Percentiles rank a stretch among this genome's conserved stretches.
phyloP scores from a whole-genome alignment of 2,888 invertebrate species.

The Maniola hyperantus region DNA sequence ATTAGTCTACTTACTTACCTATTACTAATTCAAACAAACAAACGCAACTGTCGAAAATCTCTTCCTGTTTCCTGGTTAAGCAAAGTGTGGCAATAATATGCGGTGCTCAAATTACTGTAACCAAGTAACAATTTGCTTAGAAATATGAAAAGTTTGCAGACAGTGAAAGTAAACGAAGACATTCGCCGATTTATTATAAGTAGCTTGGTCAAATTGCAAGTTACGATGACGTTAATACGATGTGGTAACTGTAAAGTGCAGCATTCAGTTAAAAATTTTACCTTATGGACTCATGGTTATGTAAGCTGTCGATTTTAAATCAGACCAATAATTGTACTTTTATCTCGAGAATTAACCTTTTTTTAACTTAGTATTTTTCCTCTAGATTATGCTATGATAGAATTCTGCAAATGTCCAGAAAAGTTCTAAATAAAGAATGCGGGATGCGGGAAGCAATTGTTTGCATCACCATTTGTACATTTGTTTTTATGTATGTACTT shows the following conservation, averaged over 20 bases:
- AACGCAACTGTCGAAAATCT: conserved; percentile 3
- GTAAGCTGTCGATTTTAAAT: background rate
- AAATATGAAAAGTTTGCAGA: conserved; percentile 36
- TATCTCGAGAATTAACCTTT: background rate
- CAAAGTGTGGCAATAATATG: conserved; percentile 21
- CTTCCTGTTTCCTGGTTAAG: conserved; percentile 19
- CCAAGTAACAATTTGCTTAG: conserved; percentile 25
- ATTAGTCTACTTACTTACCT: background rate
- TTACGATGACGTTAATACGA: conserved; percentile 18
- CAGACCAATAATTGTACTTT: background rate
- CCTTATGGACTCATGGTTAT: background rate
- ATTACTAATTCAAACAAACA: background rate
- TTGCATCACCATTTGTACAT: too few relatives aligned
- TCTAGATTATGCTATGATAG: too few relatives aligned
- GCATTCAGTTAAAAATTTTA: background rate
- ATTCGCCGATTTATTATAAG: conserved; percentile 16
- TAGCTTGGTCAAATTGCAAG: conserved; percentile 20
- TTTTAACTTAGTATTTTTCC: too few relatives aligned
- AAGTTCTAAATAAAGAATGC: too few relatives aligned
- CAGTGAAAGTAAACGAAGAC: conserved; percentile 31
- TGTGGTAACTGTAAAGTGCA: conserved; percentile 1
- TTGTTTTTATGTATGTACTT: too few relatives aligned
- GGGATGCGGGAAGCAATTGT: too few relatives aligned
- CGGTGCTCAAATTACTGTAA: conserved; percentile 27
- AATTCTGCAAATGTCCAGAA: too few relatives aligned